Evolutionary conservation across 2,113 vertebrate genomes (phyloP), one percentile per base, ranked within the genome.

Genomic region (Scomber japonicus): DNA sequence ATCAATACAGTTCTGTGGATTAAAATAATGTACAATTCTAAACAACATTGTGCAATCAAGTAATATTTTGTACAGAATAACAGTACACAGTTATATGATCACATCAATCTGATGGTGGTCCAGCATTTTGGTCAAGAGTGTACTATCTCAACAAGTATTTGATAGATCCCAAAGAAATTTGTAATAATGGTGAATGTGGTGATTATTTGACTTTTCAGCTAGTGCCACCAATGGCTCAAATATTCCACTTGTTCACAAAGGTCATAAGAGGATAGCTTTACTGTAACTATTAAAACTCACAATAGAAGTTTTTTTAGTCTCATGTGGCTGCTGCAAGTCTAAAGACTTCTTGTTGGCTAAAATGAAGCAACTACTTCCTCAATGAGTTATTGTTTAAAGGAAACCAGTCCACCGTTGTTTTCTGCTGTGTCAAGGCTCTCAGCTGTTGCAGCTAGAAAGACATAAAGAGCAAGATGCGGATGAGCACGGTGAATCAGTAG

Each of bases 381-480:
- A 60, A 24, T 10, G 14, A 68, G 54, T 92, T 54, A 91, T 21
- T n/a, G 48, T 55, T 89, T 87, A 71, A 94, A 94, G 57, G 91
- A 94, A 79, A 75, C 59, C 65, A 94, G 75, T 3, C 81, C 89
- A 0, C 72, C 71, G 0, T 84, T 71, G 11, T 31, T 87, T 69
- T 86, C 84, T 35, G 57, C 53, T 1, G n/a, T 17, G 2, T 71
- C 70, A 2, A 49, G 9, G 75, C 7, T 74, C 30, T 85, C 80
- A 45, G 78, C 27, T 0, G 15, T 71, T 49, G 53, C 64, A 48
- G 35, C 93, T 94, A 10, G 46, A 79, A 80, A 73, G 40, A 74
- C 5, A 11, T 2, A 45, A 48, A 68, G 16, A 71, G 3, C 0
- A 0, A 35, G 16, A 71, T 11, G 35, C 17, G 5, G 17, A 75